Conservation (phyloP, 2,888 invertebrate genomes). For the Thelaira solivaga region DNA sequence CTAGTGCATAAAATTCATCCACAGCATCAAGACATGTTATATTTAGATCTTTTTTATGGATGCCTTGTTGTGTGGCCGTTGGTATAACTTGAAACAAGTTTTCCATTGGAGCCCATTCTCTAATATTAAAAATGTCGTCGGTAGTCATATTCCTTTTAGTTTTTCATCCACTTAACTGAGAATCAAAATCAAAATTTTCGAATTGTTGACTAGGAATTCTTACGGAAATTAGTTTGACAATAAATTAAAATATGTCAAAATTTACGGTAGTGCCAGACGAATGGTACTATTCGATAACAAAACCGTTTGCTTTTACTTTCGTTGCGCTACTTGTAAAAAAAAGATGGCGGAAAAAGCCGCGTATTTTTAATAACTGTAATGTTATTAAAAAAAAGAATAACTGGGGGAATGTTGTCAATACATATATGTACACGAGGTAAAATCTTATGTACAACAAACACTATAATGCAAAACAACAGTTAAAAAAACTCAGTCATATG, state of each 20-base stretch:
- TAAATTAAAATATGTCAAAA: conserved; percentile 39
- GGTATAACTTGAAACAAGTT: conserved; percentile 87
- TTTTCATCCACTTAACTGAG: background rate
- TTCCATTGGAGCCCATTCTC: conserved; percentile 90
- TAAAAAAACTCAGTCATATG: too few species aligned
- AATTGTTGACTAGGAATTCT: background rate
- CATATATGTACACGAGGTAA: too few species aligned
- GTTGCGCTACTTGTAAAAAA: too few species aligned
- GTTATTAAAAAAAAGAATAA: too few species aligned
- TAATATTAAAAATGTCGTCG: conserved; percentile 74
- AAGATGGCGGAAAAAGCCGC: too few species aligned
- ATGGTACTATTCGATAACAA: too few species aligned
- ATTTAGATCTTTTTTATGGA: conserved; percentile 85
- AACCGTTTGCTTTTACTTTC: too few species aligned
- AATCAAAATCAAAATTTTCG: background rate
- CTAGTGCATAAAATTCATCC: conserved; percentile 88
- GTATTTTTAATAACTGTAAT: too few species aligned
- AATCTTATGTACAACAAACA: too few species aligned
- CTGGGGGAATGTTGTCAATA: too few species aligned
- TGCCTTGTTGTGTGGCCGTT: conserved; percentile 83
- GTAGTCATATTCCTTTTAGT: conserved; percentile 52
- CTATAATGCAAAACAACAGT: too few species aligned
- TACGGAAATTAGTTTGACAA: conserved; percentile 47
- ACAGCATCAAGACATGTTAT: conserved; percentile 91
- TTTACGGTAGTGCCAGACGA: conserved; percentile 10